Percentiles rank a stretch among this genome's conserved stretches.
Evolutionary conservation across 2,113 vertebrate species (phyloP).

Genomic region (Leuciscus idus): DNA sequence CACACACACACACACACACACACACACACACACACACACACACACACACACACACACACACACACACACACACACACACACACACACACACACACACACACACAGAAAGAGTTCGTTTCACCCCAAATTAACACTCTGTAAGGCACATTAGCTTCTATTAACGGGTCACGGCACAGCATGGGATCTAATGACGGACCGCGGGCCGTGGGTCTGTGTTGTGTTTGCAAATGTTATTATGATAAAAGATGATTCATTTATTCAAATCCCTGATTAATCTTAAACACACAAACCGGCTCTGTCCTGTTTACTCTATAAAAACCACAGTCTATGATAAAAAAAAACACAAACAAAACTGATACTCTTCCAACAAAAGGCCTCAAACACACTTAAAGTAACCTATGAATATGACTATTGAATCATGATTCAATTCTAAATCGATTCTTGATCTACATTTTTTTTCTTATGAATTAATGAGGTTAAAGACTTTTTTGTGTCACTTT

Average conservation of each 20-base stretch:
- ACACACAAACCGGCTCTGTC: background rate
- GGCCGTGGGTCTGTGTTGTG: background rate
- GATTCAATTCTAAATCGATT: background rate
- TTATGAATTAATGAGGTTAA: background rate
- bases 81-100: too few relatives aligned
- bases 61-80: too few relatives aligned
- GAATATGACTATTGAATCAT: background rate
- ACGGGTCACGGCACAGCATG: slow-evolving; percentile 23
- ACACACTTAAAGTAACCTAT: background rate
- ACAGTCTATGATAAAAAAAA: background rate
- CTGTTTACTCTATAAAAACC: slow-evolving; percentile 1
- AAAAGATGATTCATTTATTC: slow-evolving; percentile 17
- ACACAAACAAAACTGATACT: slow-evolving; percentile 2
- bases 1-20: too few relatives aligned
- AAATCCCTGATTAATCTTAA: slow-evolving; percentile 21
- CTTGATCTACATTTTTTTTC: background rate
- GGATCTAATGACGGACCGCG: background rate
- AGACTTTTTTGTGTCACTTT: too few relatives aligned
- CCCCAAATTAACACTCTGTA: slow-evolving; percentile 36
- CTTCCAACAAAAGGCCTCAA: background rate
- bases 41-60: too few relatives aligned
- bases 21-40: too few relatives aligned
- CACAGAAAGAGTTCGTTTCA: background rate
- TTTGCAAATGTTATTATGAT: slow-evolving; percentile 24
- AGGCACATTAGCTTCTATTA: slow-evolving; percentile 25